These are phyloP conservation scores for Todiramphus chloris DNA, from an alignment of 2,113 vertebrate genomes.

Conservation along the genomic window DNA sequence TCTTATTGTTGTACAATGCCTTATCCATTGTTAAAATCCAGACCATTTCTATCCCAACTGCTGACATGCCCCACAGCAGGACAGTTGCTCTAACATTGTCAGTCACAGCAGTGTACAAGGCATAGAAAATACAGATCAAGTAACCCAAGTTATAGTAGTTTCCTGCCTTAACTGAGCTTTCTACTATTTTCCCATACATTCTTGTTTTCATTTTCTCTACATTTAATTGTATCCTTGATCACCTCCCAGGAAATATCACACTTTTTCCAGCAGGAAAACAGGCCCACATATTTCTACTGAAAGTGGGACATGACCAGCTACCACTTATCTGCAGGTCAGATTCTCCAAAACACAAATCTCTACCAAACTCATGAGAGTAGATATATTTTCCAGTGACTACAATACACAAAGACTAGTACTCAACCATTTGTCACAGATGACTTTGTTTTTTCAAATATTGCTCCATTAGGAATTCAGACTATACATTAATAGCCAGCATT, in stretches of 20 bases:
- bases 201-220: not conserved
- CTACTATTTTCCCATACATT: not conserved
- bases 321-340: not conserved
- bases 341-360: not conserved
- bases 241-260: not conserved
- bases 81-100: conserved; percentile 18
- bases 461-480: not conserved
- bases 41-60: conserved; percentile 18
- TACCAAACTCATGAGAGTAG: not conserved
- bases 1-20: conserved; percentile 24
- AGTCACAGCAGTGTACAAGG: not conserved
- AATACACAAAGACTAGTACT: not conserved
- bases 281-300: fast-evolving
- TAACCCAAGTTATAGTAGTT: not conserved
- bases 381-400: not conserved
- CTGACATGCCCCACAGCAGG: conserved; percentile 40
- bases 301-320: not conserved
- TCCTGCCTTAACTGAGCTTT: not conserved
- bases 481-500: not conserved
- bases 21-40: conserved; percentile 39
- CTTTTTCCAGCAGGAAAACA: not conserved
- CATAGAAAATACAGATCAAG: conserved; percentile 1
- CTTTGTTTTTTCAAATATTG: not conserved
- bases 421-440: not conserved
- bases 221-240: not conserved